Conservation (phyloP, 2,113 vertebrate genomes). For the Varanus salvator region DNA sequence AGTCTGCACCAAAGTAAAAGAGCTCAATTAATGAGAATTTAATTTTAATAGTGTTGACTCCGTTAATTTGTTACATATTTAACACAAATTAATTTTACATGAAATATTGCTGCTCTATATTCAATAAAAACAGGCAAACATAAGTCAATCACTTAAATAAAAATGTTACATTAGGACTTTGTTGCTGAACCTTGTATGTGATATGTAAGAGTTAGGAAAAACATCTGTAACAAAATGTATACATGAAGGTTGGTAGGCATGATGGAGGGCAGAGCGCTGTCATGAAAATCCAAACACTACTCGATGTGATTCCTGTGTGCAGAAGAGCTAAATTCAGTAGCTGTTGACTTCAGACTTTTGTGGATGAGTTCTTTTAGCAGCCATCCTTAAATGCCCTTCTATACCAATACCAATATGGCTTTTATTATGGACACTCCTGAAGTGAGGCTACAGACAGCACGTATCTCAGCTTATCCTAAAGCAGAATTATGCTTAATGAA, state of each 20-base stretch:
- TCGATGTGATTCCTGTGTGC: constrained; percentile 17
- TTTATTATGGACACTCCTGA: background rate
- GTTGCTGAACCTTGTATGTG: constrained; percentile 25
- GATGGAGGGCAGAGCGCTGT: background rate
- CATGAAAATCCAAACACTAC: background rate
- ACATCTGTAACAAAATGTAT: background rate
- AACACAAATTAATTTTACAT: constrained; percentile 72
- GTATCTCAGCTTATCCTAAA: constrained; percentile 26
- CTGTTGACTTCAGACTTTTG: constrained; percentile 49
- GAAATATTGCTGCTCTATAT: constrained; percentile 66
- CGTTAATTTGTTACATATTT: constrained; percentile 73
- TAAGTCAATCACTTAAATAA: constrained; percentile 67
- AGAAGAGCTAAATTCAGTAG: constrained; percentile 65
- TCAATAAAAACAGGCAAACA: constrained; percentile 67
- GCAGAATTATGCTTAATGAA: constrained; percentile 45
- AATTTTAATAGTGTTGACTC: constrained; percentile 73
- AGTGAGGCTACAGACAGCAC: constrained; percentile 39
- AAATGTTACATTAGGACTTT: constrained; percentile 57
- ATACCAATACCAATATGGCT: constrained; percentile 44
- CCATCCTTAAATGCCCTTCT: background rate
- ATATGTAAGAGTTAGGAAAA: constrained; percentile 14
- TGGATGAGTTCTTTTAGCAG: background rate
- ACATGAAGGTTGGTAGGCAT: background rate
- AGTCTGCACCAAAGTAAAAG: constrained; percentile 72
- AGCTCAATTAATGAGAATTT: constrained; percentile 73